Conservation (phyloP, 2,888 invertebrate genomes). For the Drosophila subsilvestris region DNA sequence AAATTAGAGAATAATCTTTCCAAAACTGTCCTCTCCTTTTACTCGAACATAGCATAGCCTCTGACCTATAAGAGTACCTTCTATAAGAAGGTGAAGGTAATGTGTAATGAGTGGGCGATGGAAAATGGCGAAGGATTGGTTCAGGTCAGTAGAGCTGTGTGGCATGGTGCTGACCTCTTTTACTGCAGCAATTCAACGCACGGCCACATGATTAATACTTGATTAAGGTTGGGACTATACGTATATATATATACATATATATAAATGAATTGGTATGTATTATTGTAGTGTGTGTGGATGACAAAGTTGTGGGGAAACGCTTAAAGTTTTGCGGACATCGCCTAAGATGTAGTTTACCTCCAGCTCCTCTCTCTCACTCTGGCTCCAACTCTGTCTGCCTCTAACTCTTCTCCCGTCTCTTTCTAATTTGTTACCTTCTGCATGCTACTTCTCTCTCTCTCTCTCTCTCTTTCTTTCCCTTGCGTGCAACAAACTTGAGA, state of each 20-base stretch:
- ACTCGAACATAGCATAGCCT: neutral
- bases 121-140: neutral
- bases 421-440: neutral
- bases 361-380: constrained; percentile 1
- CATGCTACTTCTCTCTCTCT: constrained; percentile 1
- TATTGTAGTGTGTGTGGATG: constrained; percentile 5
- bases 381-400: neutral
- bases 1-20: no score
- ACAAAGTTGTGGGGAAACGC: constrained; percentile 28
- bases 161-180: constrained; percentile 27
- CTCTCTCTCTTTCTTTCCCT: constrained; percentile 4
- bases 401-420: neutral
- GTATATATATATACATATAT: neutral
- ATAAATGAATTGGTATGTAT: neutral
- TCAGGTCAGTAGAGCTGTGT: constrained; percentile 21
- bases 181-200: constrained; percentile 45
- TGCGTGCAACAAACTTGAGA: constrained; percentile 47
- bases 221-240: constrained; percentile 47
- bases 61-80: neutral
- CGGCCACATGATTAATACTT: constrained; percentile 67
- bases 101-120: neutral
- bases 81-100: constrained; percentile 10
- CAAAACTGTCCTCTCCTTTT: no score
- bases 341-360: constrained; percentile 27
- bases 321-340: constrained; percentile 44